phyloP scores from a whole-genome alignment of 2,888 invertebrate genomes.

The Criorhina ranunculi region DNA sequence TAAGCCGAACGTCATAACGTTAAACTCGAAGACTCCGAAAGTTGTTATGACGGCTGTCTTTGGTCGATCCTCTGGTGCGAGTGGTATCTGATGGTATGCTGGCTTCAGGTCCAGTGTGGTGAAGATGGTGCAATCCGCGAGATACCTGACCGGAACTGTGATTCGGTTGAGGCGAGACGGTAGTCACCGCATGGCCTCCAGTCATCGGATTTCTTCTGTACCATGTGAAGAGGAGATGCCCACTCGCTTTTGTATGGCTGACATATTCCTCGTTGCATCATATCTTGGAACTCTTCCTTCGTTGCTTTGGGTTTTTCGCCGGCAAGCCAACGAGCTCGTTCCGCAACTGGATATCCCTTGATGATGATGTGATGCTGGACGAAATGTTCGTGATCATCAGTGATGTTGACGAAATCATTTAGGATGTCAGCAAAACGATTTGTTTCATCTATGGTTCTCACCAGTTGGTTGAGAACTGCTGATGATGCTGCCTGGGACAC shows the following conservation, averaged over 20 bases:
- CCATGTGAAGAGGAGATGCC: slow-evolving; percentile 82
- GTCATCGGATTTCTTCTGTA: not conserved
- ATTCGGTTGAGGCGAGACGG: not conserved
- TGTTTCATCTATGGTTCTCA: slow-evolving; percentile 10
- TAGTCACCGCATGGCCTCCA: slow-evolving; percentile 79
- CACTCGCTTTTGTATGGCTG: slow-evolving; percentile 82
- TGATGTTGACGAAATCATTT: slow-evolving; percentile 4
- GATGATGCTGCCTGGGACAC: slow-evolving; percentile 5
- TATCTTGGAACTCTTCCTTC: slow-evolving; percentile 44
- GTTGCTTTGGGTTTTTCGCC: slow-evolving; percentile 73
- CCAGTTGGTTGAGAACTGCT: slow-evolving; percentile 18
- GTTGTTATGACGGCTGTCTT: no score
- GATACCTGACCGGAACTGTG: no score
- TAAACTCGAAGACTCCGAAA: no score
- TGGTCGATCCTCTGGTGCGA: no score
- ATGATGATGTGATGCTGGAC: slow-evolving; percentile 64
- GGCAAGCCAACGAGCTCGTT: slow-evolving; percentile 69
- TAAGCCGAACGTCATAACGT: no score
- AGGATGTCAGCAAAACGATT: slow-evolving; percentile 21
- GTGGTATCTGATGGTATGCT: no score
- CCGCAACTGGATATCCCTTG: no score
- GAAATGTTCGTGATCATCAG: slow-evolving; percentile 25
- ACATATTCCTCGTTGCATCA: slow-evolving; percentile 81
- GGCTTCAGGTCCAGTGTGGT: no score
- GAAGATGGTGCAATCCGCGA: no score